phyloP scores from a whole-genome alignment of 2,113 vertebrate species.

The Eclectus roratus region DNA sequence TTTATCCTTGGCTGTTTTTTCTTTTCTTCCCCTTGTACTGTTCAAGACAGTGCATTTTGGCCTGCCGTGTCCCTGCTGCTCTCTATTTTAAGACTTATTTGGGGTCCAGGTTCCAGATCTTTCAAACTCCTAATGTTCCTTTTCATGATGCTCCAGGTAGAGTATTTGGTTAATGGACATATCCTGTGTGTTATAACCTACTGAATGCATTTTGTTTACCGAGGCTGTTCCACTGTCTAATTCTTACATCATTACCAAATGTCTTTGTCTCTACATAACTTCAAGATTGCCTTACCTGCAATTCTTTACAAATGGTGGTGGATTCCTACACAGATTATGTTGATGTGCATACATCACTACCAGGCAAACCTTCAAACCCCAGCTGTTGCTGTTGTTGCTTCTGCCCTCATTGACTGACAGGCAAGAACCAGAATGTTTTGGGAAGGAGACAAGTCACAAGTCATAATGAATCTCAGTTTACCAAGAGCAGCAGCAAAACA shows the following conservation, averaged over 20 bases:
- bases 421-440: neutral
- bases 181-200: neutral
- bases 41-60: neutral
- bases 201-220: constrained; percentile 23
- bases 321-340: neutral
- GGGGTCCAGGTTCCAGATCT: neutral
- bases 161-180: neutral
- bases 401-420: neutral
- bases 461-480: neutral
- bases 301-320: neutral
- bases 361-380: neutral
- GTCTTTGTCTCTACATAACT: neutral
- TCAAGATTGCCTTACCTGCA: neutral
- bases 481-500: neutral
- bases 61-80: neutral
- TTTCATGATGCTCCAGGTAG: neutral
- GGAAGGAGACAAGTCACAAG: neutral
- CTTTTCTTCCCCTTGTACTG: neutral
- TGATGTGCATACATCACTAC: neutral
- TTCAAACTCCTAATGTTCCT: neutral
- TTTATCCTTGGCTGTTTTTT: neutral
- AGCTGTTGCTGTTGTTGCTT: neutral
- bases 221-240: neutral
- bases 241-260: neutral
- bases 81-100: neutral